Conservation (phyloP, 1,140 invertebrate genomes). For the Cyphomyrmex costatus region DNA sequence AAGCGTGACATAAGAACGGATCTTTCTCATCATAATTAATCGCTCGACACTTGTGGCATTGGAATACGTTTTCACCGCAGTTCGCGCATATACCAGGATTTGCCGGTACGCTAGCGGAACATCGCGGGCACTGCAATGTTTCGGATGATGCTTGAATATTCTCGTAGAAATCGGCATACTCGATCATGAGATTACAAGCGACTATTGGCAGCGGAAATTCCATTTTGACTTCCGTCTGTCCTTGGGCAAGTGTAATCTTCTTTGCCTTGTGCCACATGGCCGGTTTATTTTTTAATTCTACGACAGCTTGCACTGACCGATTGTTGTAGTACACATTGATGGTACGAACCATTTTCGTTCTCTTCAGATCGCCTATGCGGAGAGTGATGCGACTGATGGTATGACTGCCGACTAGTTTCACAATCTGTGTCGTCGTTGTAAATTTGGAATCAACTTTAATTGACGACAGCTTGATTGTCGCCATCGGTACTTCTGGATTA, state of each 20-base stretch:
- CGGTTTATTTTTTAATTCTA: constrained; percentile 98
- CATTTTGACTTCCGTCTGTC: constrained; percentile 98
- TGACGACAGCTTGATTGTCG: constrained; percentile 96
- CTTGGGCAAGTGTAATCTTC: constrained; percentile 94
- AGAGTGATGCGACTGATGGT: constrained; percentile 98
- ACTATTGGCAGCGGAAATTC: constrained; percentile 98
- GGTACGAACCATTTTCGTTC: constrained; percentile 98
- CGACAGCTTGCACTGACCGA: constrained; percentile 97
- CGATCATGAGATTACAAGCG: constrained; percentile 99
- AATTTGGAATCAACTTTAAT: constrained; percentile 99
- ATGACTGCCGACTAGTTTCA: constrained; percentile 97
- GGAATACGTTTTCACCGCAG: constrained; percentile 99
- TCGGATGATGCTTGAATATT: constrained; percentile 93
- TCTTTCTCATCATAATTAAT: constrained; percentile 99
- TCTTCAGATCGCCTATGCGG: constrained; percentile 97
- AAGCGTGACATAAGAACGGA: constrained; percentile 99
- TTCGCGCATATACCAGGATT: constrained; percentile 99
- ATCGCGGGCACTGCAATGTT: constrained; percentile 98
- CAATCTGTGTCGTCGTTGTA: constrained; percentile 98
- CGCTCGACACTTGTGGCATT: constrained; percentile 98
- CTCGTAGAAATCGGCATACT: constrained; percentile 99
- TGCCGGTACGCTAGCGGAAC: constrained; percentile 97
- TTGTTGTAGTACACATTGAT: constrained; percentile 99
- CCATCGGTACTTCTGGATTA: constrained; percentile 97
- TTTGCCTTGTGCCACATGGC: constrained; percentile 99